These are phyloP conservation scores for Pempheris klunzingeri DNA, from an alignment of 2,797 vertebrate species.

Conservation along the genomic window DNA sequence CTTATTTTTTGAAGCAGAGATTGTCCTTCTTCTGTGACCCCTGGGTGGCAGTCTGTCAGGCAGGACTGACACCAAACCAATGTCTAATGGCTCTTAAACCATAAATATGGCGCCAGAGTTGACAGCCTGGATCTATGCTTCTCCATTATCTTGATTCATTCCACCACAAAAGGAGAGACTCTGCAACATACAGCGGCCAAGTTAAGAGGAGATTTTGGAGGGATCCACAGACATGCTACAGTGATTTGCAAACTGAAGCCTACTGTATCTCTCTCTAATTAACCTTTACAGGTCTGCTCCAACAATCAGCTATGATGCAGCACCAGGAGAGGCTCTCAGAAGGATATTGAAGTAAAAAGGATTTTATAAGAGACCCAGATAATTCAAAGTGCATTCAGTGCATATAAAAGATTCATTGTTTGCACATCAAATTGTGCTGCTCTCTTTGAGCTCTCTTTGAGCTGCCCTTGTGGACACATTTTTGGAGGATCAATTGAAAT, in stretches of 20 bases:
- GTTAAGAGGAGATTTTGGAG: conserved; percentile 51
- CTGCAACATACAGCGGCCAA: conserved; percentile 59
- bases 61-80: conserved; percentile 79
- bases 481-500: conserved; percentile 63
- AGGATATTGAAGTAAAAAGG: conserved; percentile 40
- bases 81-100: conserved; percentile 76
- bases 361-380: conserved; percentile 57
- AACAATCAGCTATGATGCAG: conserved; percentile 56
- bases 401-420: conserved; percentile 68
- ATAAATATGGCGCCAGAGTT: conserved; percentile 75
- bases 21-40: conserved; percentile 70
- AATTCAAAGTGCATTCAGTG: conserved; percentile 68
- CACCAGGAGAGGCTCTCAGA: conserved; percentile 38
- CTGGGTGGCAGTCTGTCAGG: conserved; percentile 75
- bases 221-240: conserved; percentile 49
- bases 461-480: conserved; percentile 51
- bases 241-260: conserved; percentile 52
- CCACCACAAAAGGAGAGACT: conserved; percentile 66
- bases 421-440: conserved; percentile 68
- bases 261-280: conserved; percentile 65
- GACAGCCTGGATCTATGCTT: conserved; percentile 73
- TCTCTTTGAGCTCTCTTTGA: conserved; percentile 57
- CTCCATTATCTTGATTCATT: conserved; percentile 81
- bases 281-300: conserved; percentile 64
- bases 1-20: conserved; percentile 47